Evolutionary conservation across 2,797 vertebrate genomes (phyloP), one percentile per base, ranked within the genome.

Genomic region (Semotilus atromaculatus): DNA sequence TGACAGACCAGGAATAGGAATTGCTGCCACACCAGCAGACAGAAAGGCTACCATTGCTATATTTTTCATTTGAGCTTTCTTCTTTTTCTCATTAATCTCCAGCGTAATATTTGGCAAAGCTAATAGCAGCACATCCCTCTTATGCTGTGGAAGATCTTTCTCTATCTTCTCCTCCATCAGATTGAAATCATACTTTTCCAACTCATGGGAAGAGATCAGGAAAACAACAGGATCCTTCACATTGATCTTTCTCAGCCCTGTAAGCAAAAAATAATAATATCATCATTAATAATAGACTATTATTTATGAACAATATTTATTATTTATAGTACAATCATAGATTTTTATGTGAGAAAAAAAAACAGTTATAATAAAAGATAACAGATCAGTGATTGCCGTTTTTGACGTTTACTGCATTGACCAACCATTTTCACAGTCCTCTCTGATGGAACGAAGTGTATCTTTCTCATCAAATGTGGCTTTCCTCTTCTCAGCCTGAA

Each of bases 111-210:
- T n/a, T n/a, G n/a, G n/a, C n/a, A n/a, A n/a, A n/a, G n/a, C n/a
- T n/a, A n/a, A n/a, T 34, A 95, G 87, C 21, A 95, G 89, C 0
- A 92, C 92, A 5, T 92, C 92, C 66, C 89, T 89, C 82, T 94
- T 93, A 66, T 93, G 92, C 40, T 92, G 90, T 0, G 93, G 90
- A 75, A 96, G 88, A 45, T 95, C 94, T 4, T 80, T 91, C 82
- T 94, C 93, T 89, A 95, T 90, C 16, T 91, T 93, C 66, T 93
- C 85, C 85, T 94, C 6, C 5, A 96, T 89, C 67, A 29, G 29
- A 2, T 90, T 90, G 51, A 95, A 94, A 87, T 95, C 94, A 3
- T 89, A 93, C 43, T 85, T 83, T 7, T 34, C 3, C 0, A 94
- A 86, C 0, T 89, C 84, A 14, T 89, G 88, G 81, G 92, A 90